Evolutionary conservation across 2,113 vertebrate genomes (phyloP).

Genomic region (Rhagologus leucostigma): DNA sequence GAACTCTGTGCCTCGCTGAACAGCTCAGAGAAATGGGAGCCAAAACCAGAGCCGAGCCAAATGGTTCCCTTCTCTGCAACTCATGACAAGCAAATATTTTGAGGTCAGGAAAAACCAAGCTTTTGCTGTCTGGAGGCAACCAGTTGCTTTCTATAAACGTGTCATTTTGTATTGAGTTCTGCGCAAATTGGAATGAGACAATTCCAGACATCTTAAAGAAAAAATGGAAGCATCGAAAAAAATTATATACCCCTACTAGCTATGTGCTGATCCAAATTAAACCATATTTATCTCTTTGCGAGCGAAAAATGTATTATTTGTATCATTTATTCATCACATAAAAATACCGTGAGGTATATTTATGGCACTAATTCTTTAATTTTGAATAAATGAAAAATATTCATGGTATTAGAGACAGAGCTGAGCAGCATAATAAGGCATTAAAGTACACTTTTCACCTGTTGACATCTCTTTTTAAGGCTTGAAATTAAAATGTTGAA

Average conservation of each 20-base stretch:
- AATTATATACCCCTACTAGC: not conserved
- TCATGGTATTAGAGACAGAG: not conserved
- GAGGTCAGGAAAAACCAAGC: not conserved
- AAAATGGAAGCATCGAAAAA: not conserved
- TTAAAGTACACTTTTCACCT: constrained; percentile 5
- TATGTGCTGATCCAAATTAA: not conserved
- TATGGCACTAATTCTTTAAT: not conserved
- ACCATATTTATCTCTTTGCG: not conserved
- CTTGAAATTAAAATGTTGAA: not conserved
- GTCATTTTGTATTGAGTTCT: not conserved
- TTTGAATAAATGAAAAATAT: constrained; percentile 10
- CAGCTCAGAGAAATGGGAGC: not conserved
- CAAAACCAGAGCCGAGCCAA: not conserved
- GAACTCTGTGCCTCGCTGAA: rapidly evolving
- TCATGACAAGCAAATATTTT: not conserved
- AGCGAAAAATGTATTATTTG: not conserved
- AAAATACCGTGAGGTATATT: not conserved
- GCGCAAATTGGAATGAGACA: not conserved
- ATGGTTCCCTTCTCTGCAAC: not conserved
- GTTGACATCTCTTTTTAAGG: not conserved
- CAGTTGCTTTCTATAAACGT: not conserved
- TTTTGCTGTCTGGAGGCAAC: not conserved
- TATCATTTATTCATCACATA: not conserved
- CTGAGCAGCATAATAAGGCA: constrained; percentile 7
- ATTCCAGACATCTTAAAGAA: not conserved